Percentiles rank a stretch among this genome's conserved stretches.
phyloP scores from a whole-genome alignment of 2,113 vertebrate genomes.

The Oxyruncus cristatus region DNA sequence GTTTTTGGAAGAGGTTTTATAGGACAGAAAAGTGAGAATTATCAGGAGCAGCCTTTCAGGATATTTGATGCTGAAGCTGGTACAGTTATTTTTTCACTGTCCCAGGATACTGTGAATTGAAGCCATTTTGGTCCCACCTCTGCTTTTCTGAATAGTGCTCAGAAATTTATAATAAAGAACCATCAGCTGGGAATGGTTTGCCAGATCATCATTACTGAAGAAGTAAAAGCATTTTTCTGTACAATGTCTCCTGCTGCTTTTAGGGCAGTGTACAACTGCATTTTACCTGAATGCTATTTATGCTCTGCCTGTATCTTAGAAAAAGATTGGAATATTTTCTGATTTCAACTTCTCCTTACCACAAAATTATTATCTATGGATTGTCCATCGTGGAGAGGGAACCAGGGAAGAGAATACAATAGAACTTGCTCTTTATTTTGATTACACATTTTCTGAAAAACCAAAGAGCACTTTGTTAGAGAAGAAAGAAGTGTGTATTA shows the following conservation, averaged over 20 bases:
- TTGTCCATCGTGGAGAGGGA: conserved; percentile 9
- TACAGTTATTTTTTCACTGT: not conserved
- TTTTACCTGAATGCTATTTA: not conserved
- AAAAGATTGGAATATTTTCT: conserved; percentile 20
- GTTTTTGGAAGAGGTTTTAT: not conserved
- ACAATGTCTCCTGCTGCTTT: not conserved
- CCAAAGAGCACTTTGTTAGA: conserved; percentile 30
- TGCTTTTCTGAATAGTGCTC: not conserved
- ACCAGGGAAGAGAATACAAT: not conserved
- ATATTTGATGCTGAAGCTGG: not conserved
- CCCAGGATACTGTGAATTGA: not conserved
- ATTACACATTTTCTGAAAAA: conserved; percentile 34
- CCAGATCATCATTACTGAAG: not conserved
- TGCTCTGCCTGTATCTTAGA: not conserved
- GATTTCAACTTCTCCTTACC: conserved; percentile 24
- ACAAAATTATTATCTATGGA: conserved; percentile 32
- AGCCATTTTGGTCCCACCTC: not conserved
- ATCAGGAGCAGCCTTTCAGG: not conserved
- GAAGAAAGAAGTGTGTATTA: conserved; percentile 29
- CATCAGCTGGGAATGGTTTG: conserved; percentile 1
- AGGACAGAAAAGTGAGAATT: not conserved
- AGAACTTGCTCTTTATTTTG: conserved; percentile 39
- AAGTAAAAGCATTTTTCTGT: conserved; percentile 25
- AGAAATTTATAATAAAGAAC: conserved; percentile 8
- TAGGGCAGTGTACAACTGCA: not conserved